phyloP scores from a whole-genome alignment of 2,797 vertebrate species.

The Prunella strophiata region DNA sequence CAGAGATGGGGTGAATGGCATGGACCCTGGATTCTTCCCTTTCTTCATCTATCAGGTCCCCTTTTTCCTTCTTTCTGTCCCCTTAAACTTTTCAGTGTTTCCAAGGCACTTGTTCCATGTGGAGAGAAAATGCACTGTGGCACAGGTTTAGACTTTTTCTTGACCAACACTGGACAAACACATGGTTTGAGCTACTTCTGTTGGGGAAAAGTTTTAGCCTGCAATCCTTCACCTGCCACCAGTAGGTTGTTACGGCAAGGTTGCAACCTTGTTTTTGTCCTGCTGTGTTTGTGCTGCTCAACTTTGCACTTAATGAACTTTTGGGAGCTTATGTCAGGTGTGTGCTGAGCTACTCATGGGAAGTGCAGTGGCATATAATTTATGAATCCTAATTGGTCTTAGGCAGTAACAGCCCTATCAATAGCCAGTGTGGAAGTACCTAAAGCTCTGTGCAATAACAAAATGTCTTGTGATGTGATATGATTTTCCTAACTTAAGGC shows the following conservation, averaged over 20 bases:
- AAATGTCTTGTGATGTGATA: accelerated
- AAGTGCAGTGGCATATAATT: not conserved
- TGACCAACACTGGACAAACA: not conserved
- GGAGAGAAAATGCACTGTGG: not conserved
- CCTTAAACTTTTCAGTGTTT: not conserved
- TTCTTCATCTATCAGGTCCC: not conserved
- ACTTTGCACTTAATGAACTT: not conserved
- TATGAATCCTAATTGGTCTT: not conserved
- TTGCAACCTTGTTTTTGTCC: not conserved
- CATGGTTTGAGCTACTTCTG: not conserved
- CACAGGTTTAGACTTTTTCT: not conserved
- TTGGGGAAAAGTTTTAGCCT: not conserved
- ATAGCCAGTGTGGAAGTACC: not conserved
- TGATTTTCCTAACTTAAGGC: not conserved
- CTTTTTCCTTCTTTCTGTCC: not conserved
- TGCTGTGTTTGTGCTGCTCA: not conserved
- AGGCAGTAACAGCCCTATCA: accelerated
- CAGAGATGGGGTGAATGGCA: not conserved
- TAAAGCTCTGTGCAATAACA: not conserved
- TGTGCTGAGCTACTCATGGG: not conserved
- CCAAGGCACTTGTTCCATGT: not conserved
- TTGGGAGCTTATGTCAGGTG: not conserved
- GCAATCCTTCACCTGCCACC: not conserved
- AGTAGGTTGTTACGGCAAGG: not conserved
- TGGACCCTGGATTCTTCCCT: not conserved